Conservation (phyloP, 2,888 invertebrate species). For the Drosophila greeni region DNA sequence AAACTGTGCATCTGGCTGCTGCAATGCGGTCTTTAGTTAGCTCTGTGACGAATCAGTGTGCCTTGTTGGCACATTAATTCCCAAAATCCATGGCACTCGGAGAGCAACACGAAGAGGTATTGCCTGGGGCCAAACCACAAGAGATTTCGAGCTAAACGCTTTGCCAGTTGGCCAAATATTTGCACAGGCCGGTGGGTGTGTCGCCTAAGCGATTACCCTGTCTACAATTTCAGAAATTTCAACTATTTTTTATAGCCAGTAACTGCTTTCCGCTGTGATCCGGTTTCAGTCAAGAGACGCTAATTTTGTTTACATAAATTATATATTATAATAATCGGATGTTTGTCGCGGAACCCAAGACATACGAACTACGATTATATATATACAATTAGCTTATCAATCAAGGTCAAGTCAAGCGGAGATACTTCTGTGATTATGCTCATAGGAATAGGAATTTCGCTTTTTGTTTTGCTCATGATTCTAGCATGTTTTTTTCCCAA, state of each 20-base stretch:
- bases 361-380: slow-evolving; percentile 14
- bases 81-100: not conserved
- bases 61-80: slow-evolving; percentile 44
- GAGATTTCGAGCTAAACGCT: slow-evolving; percentile 13
- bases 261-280: slow-evolving; percentile 12
- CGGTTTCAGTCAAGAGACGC: slow-evolving; percentile 11
- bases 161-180: slow-evolving; percentile 39
- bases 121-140: slow-evolving; percentile 18
- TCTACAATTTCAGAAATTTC: slow-evolving; percentile 15
- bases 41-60: slow-evolving; percentile 16
- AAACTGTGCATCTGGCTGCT: slow-evolving; percentile 5
- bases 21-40: slow-evolving; percentile 27
- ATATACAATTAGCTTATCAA: slow-evolving; percentile 51
- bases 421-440: slow-evolving; percentile 28
- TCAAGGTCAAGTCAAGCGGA: slow-evolving; percentile 53
- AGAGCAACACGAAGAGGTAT: slow-evolving; percentile 7
- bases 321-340: slow-evolving; percentile 27
- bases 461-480: slow-evolving; percentile 31
- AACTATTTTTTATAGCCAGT: not conserved
- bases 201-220: slow-evolving; percentile 16
- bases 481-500: slow-evolving; percentile 26
- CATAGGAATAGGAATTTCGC: slow-evolving; percentile 19
- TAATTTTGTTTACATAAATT: slow-evolving; percentile 1
- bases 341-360: slow-evolving; percentile 17
- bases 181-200: slow-evolving; percentile 34